These are phyloP conservation scores for Heliconius himera DNA, from an alignment of 1,140 invertebrate species.

Conservation along the genomic window DNA sequence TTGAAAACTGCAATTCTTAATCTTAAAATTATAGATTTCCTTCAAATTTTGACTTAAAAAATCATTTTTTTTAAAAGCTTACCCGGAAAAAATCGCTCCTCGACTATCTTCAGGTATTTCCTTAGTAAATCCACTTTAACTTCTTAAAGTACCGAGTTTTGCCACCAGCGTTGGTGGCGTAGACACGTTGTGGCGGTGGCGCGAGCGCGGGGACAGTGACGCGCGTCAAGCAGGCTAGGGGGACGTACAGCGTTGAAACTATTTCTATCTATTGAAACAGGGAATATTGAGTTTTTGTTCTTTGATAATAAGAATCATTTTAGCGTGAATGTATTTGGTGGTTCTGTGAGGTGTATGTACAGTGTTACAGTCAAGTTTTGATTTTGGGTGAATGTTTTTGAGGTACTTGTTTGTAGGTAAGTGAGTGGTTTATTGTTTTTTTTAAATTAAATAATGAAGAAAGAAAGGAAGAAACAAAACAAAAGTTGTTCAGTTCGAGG, in stretches of 20 bases:
- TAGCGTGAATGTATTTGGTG: not conserved
- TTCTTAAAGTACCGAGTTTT: conserved; percentile 37
- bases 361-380: not conserved
- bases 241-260: conserved; percentile 12
- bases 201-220: conserved; percentile 35
- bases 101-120: conserved; percentile 43
- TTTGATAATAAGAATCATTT: not conserved
- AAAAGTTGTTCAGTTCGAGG: not conserved
- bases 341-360: not conserved
- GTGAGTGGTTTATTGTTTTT: not conserved
- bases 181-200: conserved; percentile 5
- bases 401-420: not conserved
- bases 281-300: not conserved
- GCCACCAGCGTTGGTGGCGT: conserved; percentile 36
- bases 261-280: not conserved
- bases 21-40: too few relatives aligned
- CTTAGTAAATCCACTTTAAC: conserved; percentile 45
- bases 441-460: not conserved
- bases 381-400: not conserved
- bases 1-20: too few relatives aligned
- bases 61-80: not conserved
- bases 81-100: conserved; percentile 42
- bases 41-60: not conserved
- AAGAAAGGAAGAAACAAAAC: too few relatives aligned
- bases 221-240: conserved; percentile 13